Base-by-base conservation (phyloP, 1,140 invertebrate species). In the Drosophila sucinea region DNA sequence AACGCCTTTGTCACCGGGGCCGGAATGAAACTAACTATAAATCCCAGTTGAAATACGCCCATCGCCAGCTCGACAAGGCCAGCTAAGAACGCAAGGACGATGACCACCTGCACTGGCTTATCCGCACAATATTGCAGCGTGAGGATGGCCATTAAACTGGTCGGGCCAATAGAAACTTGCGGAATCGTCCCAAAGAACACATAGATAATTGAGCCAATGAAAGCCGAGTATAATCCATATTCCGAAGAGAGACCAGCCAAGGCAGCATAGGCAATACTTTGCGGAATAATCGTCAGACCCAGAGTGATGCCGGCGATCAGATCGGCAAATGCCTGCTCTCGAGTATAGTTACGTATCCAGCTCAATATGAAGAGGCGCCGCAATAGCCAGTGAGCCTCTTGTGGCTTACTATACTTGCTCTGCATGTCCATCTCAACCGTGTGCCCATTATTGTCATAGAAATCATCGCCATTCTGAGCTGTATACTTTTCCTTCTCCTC, bases 1-100 rank as follows among this genome's bases (percentile, higher is more conserved):
- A 98, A 99, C 0, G 97, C 97, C 61, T 97, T 97, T 0, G 98
- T 98, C 10, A 99, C 98, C 3, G 98, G 97, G 54, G 97, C 95
- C 0, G 98, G 98, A 86, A 99, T 98, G 91, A 98, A 99, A 92
- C 98, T 97, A 57, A 99, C 96, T 23, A 99, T 93, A 71, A 99
- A 98, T 79, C 98, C 91, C 58, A 91, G 38, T 51, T 90, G 89
- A 5, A 92, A 91, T 90, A 91, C 93, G 4, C 96, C 97, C 95
- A 97, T 96, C 0, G 95, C 8, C 3, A 98, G 92, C 89, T 97
- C 96, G 4, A 98, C 93, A 61, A 95, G 92, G 6, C 97, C 97
- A 38, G 94, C 93, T 6, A 97, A 89, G 75, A 98, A 96, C 7
- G 95, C 94, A 1, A 98, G 93, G 3, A 99, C 93, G 38, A 98